Base-by-base conservation (phyloP, 2,888 invertebrate species). In the Cosmia pyralina region DNA sequence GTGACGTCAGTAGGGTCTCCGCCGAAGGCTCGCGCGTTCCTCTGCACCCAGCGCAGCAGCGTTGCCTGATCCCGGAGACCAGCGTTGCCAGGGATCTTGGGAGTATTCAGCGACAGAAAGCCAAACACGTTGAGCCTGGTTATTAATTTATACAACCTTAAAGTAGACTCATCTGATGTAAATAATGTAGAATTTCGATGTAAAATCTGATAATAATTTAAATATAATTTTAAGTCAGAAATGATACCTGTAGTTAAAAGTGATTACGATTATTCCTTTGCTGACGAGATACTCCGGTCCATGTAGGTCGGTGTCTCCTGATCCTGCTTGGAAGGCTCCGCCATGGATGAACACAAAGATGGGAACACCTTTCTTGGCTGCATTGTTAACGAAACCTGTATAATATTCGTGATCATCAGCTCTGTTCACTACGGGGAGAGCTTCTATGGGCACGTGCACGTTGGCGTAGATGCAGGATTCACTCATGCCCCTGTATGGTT, bases 341-440 rank as follows among this genome's bases (percentile, higher is more conserved):
- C 94, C 93, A 80, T 94, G 93, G 6, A 95, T 87, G 66, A 91
- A 93, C 13, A 95, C 94, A 13, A 95, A 81, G 50, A 95, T 91
- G 3, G 94, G 94, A 4, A 93, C 86, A 28, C 81, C 79, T 59
- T 69, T 67, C 17, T 60, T 73, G 34, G 7, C 34, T 11, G 17
- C 22, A 15, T 72, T 48, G 28, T 84, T 52, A 22, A 59, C 44
- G 50, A 63, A 70, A 38, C 65, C 70, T 48, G 52, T 41, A n/a
- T 68, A n/a, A n/a, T 71, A 64, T 34, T 50, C 59, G 13, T 64
- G n/a, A n/a, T 73, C 60, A 58, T 71, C 66, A 69, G 52, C 44
- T 60, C 4, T 52, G 10, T 59, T 38, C 0, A 22, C 58, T 7
- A n/a, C 46, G 4, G 60, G 78, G 17, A 84, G 69, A 10, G 79